Evolutionary conservation across 2,113 vertebrate species (phyloP).

Genomic region (Albula glossodonta): DNA sequence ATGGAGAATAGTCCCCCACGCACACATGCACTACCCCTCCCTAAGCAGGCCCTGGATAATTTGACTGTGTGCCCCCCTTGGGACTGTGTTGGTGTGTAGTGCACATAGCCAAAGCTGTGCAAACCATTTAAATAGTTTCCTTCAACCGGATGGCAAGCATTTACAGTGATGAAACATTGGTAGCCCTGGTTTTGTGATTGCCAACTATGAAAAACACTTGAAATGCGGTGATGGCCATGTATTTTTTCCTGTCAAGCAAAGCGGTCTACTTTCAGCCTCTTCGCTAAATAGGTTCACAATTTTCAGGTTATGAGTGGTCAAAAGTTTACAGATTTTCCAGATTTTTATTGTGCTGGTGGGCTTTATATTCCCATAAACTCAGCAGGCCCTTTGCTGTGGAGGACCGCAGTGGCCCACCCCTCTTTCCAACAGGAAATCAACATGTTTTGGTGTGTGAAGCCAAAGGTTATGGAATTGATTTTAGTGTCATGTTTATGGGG

Average conservation of each 20-base stretch:
- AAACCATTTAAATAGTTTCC: background rate
- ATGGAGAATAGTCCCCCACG: too few relatives aligned
- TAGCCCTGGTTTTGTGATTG: background rate
- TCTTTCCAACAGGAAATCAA: background rate
- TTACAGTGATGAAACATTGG: background rate
- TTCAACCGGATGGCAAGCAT: background rate
- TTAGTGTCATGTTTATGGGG: background rate
- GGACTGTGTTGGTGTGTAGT: background rate
- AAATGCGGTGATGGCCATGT: background rate
- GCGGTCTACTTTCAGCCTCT: background rate
- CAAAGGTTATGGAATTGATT: background rate
- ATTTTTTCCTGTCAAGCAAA: background rate
- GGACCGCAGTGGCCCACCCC: background rate
- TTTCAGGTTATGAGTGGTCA: conserved; percentile 6
- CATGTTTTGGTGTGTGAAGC: background rate
- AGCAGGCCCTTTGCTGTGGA: background rate
- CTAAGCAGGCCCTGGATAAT: background rate
- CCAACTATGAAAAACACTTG: background rate
- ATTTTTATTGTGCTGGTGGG: conserved; percentile 5
- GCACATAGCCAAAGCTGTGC: background rate
- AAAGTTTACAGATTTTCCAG: conserved; percentile 7
- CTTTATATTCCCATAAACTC: conserved; percentile 3
- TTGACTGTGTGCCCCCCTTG: conserved; percentile 12
- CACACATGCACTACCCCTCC: too few relatives aligned
- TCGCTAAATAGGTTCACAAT: background rate